These are phyloP conservation scores for Sussaba pulchella DNA, from an alignment of 2,888 invertebrate genomes.

Conservation along the genomic window DNA sequence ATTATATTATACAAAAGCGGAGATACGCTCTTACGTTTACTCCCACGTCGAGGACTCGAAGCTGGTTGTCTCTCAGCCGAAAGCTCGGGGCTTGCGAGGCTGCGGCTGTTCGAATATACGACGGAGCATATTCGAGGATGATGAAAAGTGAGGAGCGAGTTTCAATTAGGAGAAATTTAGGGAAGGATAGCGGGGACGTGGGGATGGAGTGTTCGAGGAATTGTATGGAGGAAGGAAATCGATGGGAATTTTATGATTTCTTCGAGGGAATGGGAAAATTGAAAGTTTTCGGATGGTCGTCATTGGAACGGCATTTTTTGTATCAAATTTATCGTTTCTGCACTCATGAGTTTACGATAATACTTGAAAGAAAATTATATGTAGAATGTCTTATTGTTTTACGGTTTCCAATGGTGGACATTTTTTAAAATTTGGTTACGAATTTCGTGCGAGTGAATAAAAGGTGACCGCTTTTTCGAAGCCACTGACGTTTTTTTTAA, in stretches of 20 bases:
- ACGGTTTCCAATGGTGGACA: not conserved
- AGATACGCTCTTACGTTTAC: conserved; percentile 75
- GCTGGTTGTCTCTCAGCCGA: conserved; percentile 10
- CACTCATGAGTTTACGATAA: no score
- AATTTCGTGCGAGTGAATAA: not conserved
- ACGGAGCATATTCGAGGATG: conserved; percentile 26
- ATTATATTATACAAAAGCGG: conserved; percentile 81
- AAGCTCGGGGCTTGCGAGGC: not conserved
- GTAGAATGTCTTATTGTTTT: not conserved
- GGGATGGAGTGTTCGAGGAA: conserved; percentile 46
- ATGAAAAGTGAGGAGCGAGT: conserved; percentile 51
- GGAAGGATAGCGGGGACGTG: conserved; percentile 21
- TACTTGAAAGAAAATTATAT: not conserved
- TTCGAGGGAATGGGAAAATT: conserved; percentile 10
- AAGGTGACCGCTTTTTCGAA: no score
- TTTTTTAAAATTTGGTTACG: no score
- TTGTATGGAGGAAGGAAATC: conserved; percentile 48
- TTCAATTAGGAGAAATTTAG: conserved; percentile 65
- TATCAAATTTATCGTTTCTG: no score
- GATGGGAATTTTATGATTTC: conserved; percentile 33
- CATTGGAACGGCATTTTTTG: no score
- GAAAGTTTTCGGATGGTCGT: no score
- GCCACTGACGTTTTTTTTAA: no score
- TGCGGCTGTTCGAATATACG: conserved; percentile 4
- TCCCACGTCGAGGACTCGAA: conserved; percentile 57